Conservation (phyloP, 2,113 vertebrate genomes). For the Smithornis capensis region DNA sequence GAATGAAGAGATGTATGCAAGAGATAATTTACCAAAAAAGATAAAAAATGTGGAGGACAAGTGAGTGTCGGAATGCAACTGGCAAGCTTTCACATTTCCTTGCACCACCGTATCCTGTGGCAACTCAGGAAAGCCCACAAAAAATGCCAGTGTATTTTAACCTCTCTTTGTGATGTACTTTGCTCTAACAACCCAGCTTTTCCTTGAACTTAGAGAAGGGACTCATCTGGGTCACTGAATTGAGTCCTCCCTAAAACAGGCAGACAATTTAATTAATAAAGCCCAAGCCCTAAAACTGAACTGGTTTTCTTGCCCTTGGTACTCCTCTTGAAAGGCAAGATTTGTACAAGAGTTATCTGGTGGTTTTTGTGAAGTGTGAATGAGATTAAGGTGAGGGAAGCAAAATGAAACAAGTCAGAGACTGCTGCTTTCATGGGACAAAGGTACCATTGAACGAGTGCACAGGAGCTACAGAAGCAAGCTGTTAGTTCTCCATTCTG, state of each 20-base stretch:
- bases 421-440: not conserved
- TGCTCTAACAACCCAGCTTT: not conserved
- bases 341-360: not conserved
- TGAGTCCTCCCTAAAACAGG: not conserved
- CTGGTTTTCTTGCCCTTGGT: not conserved
- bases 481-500: not conserved
- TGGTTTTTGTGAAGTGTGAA: not conserved
- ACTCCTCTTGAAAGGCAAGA: not conserved
- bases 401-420: not conserved
- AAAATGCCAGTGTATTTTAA: not conserved
- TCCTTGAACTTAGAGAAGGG: not conserved
- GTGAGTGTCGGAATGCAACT: not conserved
- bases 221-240: not conserved
- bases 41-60: not conserved
- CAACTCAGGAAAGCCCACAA: not conserved
- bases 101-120: too few relatives aligned
- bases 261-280: not conserved
- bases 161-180: not conserved
- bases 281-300: not conserved
- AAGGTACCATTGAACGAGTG: not conserved
- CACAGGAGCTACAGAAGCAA: not conserved
- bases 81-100: not conserved
- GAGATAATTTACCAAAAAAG: not conserved
- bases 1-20: slow-evolving; percentile 11
- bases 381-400: not conserved